Evolutionary conservation across 2,797 vertebrate genomes (phyloP), one percentile per base, ranked within the genome.

Genomic region (Phalloptychus januarius): DNA sequence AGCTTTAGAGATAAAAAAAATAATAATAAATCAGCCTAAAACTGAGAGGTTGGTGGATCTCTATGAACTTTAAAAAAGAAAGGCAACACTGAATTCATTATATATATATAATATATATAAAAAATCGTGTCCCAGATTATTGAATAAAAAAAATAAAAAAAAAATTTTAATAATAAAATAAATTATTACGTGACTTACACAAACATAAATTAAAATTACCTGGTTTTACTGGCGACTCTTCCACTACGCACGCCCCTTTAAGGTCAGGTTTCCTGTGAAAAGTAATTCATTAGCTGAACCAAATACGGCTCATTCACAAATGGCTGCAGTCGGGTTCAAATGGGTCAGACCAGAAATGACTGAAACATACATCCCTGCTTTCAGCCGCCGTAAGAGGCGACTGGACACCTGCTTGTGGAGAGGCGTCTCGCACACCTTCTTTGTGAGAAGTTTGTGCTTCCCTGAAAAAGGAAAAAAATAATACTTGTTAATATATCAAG

Each of bases 181-280:
- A 20, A 63, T 23, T 16, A 61, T 33, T 23, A 67, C 11, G 8
- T 2, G 20, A 67, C 5, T 33, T 65, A 65, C 36, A 67, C 25
- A 23, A 42, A 67, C 1, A 50, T 23, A 33, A 71, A 31, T 16
- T 6, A 56, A n/a, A 79, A 88, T 89, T 91, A 99, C 98, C 96
- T 76, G 91, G 92, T 93, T 98, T 99, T 45, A 97, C 93, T 77
- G 98, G 98, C 65, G 98, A 99, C 87, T 99, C 98, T 87, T 99
- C 98, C 54, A 99, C 96, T 71, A 99, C 86, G 67, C 84, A 90
- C 28, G 95, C 84, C n/a, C 96, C 96, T 79, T 85, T 92, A 58
- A 95, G 93, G 75, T 94, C 95, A 56, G 97, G 97, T 65, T 91
- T 95, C 90, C 98, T 99, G 83, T 46, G 23, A 13, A 33, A 58